Percentiles rank a stretch among this genome's conserved stretches.
These are phyloP conservation scores for Empidonax alnorum DNA, from an alignment of 2,113 vertebrate genomes.

Conservation along the genomic window DNA sequence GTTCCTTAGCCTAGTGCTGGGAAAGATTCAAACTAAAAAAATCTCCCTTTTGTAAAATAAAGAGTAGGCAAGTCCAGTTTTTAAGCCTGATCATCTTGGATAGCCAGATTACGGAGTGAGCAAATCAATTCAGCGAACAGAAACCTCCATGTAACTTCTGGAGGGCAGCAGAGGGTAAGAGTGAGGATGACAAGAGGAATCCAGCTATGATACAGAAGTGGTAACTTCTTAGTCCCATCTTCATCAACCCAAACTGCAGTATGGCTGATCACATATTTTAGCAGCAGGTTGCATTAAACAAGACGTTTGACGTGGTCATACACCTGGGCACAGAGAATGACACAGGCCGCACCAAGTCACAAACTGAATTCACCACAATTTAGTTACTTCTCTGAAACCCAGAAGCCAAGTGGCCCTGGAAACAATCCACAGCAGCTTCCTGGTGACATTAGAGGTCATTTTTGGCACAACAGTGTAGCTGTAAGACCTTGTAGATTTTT, in stretches of 20 bases:
- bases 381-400: not conserved
- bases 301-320: not conserved
- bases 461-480: not conserved
- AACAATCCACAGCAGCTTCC: not conserved
- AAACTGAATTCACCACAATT: not conserved
- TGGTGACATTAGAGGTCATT: not conserved
- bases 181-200: not conserved
- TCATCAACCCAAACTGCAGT: not conserved
- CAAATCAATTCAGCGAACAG: not conserved
- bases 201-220: not conserved
- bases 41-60: not conserved
- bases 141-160: not conserved
- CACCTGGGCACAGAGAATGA: rapidly evolving
- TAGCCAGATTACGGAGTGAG: not conserved
- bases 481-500: not conserved
- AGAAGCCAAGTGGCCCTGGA: not conserved
- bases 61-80: not conserved
- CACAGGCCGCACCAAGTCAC: not conserved
- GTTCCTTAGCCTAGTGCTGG: not conserved
- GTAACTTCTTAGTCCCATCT: not conserved
- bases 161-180: not conserved
- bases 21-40: not conserved
- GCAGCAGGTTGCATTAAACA: not conserved
- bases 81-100: not conserved
- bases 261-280: not conserved